Base-by-base conservation (phyloP, 2,888 invertebrate genomes). In the Rotaria macrura region DNA sequence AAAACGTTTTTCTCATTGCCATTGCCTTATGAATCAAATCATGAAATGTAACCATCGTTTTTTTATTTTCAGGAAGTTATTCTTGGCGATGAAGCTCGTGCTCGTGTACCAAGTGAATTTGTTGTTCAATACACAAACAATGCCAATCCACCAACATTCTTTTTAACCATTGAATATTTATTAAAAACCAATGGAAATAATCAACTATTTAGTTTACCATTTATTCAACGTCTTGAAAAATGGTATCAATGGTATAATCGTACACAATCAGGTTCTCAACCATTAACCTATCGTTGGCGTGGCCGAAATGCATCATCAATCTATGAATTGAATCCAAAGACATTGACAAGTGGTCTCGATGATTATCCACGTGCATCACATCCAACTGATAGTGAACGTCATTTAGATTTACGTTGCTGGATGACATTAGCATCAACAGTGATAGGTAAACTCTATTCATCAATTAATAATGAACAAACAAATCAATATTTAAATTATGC, bases 311-410 rank as follows among this genome's bases (percentile, higher is more conserved):
- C 92, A 0, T 93, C 93, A 43, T 94, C 94, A 7, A 93, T 93
- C 0, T 90, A 93, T 10, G 97, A 99, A 90, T 92, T 99, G 25
- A 99, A 99, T 92, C 98, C 99, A 0, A 97, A 97, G 91, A 97
- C 98, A 0, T 90, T 99, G 79, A 95, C 97, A 0, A 98, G 97
- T 0, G 99, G 92, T 5, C 91, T 99, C 7, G 99, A 99, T 90
- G 99, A 99, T 91, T 99, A 95, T 91, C 99, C 99, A 0, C 92
- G 99, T 88, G 95, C 99, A 0, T 97, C 97, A 0, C 98, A 99
- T 92, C 99, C 99, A 0, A 94, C 94, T 0, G 92, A 93, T 0
- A 93, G 93, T 72, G 99, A 99, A 91, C 93, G 96, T 0, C 99
- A 99, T 90, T 92, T 99, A 2, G 99, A 99, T 91, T 91, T 99